These are phyloP conservation scores for Mactra quadrangularis DNA, from an alignment of 1,140 invertebrate species.

Conservation along the genomic window DNA sequence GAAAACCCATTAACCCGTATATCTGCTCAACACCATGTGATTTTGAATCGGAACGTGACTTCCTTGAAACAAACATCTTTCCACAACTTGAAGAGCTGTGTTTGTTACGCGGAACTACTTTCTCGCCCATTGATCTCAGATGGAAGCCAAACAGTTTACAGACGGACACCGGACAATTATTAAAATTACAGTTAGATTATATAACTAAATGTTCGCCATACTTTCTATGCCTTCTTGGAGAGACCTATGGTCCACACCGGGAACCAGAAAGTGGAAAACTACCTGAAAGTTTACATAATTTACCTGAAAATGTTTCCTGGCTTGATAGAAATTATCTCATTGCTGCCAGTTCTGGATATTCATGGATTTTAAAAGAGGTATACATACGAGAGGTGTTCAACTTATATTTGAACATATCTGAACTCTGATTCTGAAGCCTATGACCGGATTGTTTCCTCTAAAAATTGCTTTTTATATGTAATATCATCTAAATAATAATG, in stretches of 20 bases:
- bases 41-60: conserved; percentile 77
- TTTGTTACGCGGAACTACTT: conserved; percentile 71
- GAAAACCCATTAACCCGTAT: conserved; percentile 78
- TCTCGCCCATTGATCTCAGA: conserved; percentile 76
- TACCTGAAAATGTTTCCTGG: conserved; percentile 71
- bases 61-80: conserved; percentile 73
- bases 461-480: no score
- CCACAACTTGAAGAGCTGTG: conserved; percentile 75
- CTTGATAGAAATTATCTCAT: conserved; percentile 78
- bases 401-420: no score
- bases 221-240: conserved; percentile 81
- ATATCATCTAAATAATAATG: no score
- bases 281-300: conserved; percentile 55
- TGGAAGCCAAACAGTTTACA: conserved; percentile 72
- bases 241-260: conserved; percentile 79
- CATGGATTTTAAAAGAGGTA: conserved; percentile 77
- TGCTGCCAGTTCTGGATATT: conserved; percentile 78
- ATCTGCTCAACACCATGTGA: conserved; percentile 80
- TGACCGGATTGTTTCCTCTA: no score
- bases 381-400: no score
- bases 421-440: no score
- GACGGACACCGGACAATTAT: conserved; percentile 70
- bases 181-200: conserved; percentile 75
- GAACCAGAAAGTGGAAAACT: conserved; percentile 63
- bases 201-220: conserved; percentile 78